Percentiles rank a stretch among this genome's conserved stretches.
phyloP scores from a whole-genome alignment of 2,797 vertebrate species.

The Malurus splendens region DNA sequence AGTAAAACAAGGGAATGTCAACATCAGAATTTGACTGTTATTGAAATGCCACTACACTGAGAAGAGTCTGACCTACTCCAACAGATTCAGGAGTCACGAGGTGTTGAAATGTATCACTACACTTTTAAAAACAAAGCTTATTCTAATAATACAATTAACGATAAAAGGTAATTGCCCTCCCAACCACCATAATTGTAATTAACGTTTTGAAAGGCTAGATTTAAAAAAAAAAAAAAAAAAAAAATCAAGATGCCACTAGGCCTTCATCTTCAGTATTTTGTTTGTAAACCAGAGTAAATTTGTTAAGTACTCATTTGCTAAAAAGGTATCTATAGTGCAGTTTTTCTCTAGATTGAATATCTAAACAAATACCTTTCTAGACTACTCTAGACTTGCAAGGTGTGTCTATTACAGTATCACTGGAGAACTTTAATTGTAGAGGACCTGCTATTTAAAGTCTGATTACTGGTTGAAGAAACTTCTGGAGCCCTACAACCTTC shows the following conservation, averaged over 20 bases:
- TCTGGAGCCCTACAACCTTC: background rate
- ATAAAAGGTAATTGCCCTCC: background rate
- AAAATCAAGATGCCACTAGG: rapidly evolving
- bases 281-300: background rate
- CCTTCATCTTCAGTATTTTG: background rate
- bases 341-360: background rate
- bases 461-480: background rate
- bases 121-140: background rate
- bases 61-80: background rate
- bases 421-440: background rate
- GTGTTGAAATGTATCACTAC: background rate
- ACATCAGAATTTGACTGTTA: background rate
- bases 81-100: background rate
- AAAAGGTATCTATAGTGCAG: background rate
- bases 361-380: background rate
- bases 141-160: background rate
- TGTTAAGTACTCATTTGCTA: background rate
- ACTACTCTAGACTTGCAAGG: background rate
- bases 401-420: background rate
- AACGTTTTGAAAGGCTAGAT: background rate
- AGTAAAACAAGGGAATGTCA: background rate
- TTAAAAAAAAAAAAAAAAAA: background rate
- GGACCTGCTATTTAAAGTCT: background rate
- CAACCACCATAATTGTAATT: background rate
- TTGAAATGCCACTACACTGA: background rate